These are phyloP conservation scores for Zingel zingel DNA, from an alignment of 2,113 vertebrate genomes.

Conservation along the genomic window DNA sequence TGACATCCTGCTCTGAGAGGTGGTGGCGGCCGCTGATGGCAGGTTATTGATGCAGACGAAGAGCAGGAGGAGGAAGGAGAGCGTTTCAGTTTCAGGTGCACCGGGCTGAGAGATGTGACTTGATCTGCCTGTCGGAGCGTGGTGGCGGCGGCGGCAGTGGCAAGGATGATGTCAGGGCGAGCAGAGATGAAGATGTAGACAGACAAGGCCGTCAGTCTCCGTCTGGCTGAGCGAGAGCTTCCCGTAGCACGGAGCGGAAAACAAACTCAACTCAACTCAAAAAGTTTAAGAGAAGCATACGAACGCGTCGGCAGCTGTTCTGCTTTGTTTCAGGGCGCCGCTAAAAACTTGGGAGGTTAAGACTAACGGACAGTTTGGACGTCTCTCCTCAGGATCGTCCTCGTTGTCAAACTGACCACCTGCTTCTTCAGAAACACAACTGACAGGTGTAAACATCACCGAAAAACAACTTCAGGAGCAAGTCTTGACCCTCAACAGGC, in stretches of 20 bases:
- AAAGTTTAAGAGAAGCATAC: slow-evolving; percentile 47
- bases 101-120: slow-evolving; percentile 57
- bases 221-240: slow-evolving; percentile 18
- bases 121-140: slow-evolving; percentile 65
- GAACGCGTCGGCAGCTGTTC: slow-evolving; percentile 25
- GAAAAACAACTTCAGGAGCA: slow-evolving; percentile 35
- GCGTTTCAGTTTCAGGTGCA: slow-evolving; percentile 67
- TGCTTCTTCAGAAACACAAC: slow-evolving; percentile 50
- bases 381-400: slow-evolving; percentile 27
- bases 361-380: slow-evolving; percentile 42
- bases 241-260: neutral
- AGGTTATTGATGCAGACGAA: slow-evolving; percentile 71
- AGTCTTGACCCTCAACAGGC: slow-evolving; percentile 5
- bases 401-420: slow-evolving; percentile 56
- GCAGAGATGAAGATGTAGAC: slow-evolving; percentile 55
- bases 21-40: slow-evolving; percentile 79
- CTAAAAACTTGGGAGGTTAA: slow-evolving; percentile 33
- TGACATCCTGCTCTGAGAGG: slow-evolving; percentile 86
- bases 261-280: slow-evolving; percentile 27
- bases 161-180: slow-evolving; percentile 21
- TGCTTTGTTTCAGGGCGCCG: neutral
- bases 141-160: neutral
- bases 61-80: slow-evolving; percentile 15
- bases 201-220: slow-evolving; percentile 63
- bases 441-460: slow-evolving; percentile 50